Base-by-base conservation (phyloP, 2,888 invertebrate genomes). In the Microplitis manilae region DNA sequence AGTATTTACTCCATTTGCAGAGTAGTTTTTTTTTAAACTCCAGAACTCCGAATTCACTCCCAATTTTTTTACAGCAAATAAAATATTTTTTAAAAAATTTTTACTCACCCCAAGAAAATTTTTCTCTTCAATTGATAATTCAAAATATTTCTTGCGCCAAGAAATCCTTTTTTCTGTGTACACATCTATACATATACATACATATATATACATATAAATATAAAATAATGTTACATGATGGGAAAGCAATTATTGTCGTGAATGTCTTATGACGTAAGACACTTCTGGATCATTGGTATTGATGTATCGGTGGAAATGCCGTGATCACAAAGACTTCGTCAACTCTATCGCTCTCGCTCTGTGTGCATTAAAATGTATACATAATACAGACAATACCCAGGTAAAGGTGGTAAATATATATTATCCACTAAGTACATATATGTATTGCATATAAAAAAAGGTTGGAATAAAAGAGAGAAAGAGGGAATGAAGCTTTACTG, bases 241-340 rank as follows among this genome's bases (percentile, higher is more conserved):
- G 38, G n/a, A 59, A 67, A 67, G 20, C 65, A 64, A 64, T 64
- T 41, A 67, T 59, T 30, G 20, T 65, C 6, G 20, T 50, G 50
- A 50, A 59, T 15, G 9, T 73, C n/a, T 39, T 59, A 65, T 73
- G 67, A 73, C 59, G 73, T 59, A 73, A 72, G 64, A 64, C 20
- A 73, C 67, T 73, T 59, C 67, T 67, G 39, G 39, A 73, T 73
- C 73, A 73, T 64, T 65, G 30, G 9, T 67, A 73, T 67, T 73
- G 59, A 39, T 67, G 38, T 38, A 73, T 73, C 20, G 73, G 67
- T 72, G 39, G 67, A 73, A 41, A 73, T 50, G 65, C 38, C 20
- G 59, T 50, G n/a, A 50, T 50, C 41, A 20, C 20, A 67, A 59
- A 65, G 65, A 6, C 73, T 50, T 50, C 64, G 59, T 30, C 4